These are phyloP conservation scores for Hymenopus coronatus DNA, from an alignment of 2,888 invertebrate species.

Conservation along the genomic window DNA sequence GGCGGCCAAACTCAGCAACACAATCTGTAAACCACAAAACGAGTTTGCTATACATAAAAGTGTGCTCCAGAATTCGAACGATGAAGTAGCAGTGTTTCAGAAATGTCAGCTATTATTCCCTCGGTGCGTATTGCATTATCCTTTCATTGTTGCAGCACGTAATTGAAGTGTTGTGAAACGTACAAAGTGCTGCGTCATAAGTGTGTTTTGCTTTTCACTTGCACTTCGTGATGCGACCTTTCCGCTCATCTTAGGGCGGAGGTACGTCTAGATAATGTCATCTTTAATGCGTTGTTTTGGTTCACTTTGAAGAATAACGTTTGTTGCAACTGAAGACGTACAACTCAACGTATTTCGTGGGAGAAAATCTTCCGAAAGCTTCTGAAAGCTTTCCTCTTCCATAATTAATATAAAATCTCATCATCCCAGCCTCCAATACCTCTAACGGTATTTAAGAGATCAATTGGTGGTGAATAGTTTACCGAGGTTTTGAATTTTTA, in stretches of 20 bases:
- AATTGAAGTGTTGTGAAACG: not conserved
- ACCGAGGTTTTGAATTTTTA: no score
- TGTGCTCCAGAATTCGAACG: no score
- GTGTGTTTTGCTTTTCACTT: not conserved
- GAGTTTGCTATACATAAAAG: no score
- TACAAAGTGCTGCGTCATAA: not conserved
- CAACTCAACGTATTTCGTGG: no score
- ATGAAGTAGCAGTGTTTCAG: not conserved
- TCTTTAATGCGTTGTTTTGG: not conserved
- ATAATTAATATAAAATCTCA: no score
- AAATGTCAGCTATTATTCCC: not conserved
- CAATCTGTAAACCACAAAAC: not conserved
- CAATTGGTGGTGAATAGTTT: no score
- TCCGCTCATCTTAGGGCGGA: not conserved
- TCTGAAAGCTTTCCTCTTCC: no score
- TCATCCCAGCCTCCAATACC: no score
- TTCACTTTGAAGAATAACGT: not conserved
- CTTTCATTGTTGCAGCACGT: not conserved
- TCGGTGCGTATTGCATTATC: not conserved
- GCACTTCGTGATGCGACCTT: not conserved
- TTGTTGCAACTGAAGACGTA: no score
- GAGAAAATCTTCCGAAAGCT: no score
- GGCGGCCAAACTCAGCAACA: conserved; percentile 22
- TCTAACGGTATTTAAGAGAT: no score
- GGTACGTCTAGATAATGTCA: not conserved